Evolutionary conservation across 2,113 vertebrate species (phyloP).

Genomic region (Panthera tigris): DNA sequence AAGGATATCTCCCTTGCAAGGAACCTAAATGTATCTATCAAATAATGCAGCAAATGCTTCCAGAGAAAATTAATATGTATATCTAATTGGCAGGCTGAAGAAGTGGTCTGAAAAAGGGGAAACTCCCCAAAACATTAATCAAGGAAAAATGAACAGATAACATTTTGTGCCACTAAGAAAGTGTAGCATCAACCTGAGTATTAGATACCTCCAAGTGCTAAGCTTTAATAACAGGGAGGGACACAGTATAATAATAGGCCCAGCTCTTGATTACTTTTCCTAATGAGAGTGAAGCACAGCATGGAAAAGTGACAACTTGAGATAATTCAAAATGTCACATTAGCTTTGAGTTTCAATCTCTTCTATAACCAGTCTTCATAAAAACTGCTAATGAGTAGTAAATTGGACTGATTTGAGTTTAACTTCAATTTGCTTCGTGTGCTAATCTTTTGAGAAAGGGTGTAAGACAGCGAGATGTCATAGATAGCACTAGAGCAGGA

Average conservation of each 20-base stretch:
- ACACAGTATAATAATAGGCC: slow-evolving; percentile 36
- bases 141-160: not conserved
- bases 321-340: slow-evolving; percentile 74
- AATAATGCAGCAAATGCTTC: slow-evolving; percentile 36
- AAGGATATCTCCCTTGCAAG: not conserved
- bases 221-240: slow-evolving; percentile 44
- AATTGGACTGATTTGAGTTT: slow-evolving; percentile 69
- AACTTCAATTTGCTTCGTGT: slow-evolving; percentile 59
- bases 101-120: not conserved
- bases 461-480: slow-evolving; percentile 18
- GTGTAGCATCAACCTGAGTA: not conserved
- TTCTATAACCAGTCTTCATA: slow-evolving; percentile 68
- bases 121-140: not conserved
- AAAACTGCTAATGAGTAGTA: slow-evolving; percentile 72
- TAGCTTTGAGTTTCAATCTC: slow-evolving; percentile 74
- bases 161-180: slow-evolving; percentile 21
- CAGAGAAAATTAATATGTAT: slow-evolving; percentile 29
- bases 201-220: not conserved
- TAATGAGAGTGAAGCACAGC: slow-evolving; percentile 69
- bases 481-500: not conserved
- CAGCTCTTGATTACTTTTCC: slow-evolving; percentile 63
- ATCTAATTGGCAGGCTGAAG: slow-evolving; percentile 21
- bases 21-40: not conserved
- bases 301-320: slow-evolving; percentile 72
- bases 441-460: slow-evolving; percentile 62